Conservation (phyloP, 2,888 invertebrate genomes). For the Zygothrica quintamaculata region DNA sequence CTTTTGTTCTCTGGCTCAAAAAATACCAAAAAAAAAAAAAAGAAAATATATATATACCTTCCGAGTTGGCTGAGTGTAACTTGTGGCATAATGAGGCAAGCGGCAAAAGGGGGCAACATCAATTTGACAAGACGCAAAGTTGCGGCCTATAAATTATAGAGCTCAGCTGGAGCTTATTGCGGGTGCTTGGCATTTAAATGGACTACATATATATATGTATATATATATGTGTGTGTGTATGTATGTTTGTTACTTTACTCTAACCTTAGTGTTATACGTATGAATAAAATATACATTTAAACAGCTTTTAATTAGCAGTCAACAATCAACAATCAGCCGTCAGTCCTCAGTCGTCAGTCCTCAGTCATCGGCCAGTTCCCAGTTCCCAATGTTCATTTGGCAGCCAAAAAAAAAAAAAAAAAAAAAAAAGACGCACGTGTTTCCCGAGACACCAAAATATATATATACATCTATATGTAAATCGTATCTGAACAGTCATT, state of each 20-base stretch:
- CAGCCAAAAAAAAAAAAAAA: constrained; percentile 24
- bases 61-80: constrained; percentile 1
- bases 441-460: constrained; percentile 9
- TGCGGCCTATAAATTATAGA: constrained; percentile 67
- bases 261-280: constrained; percentile 27
- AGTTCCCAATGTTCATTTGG: too few relatives aligned
- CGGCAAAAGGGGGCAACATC: constrained; percentile 30
- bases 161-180: constrained; percentile 49
- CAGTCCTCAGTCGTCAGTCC: constrained; percentile 19
- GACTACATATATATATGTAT: too few relatives aligned
- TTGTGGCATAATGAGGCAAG: background rate
- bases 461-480: constrained; percentile 5
- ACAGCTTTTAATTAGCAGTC: constrained; percentile 61
- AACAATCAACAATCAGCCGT: constrained; percentile 25
- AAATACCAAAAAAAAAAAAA: too few relatives aligned
- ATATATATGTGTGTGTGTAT: constrained; percentile 12
- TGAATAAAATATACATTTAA: constrained; percentile 57
- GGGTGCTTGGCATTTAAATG: constrained; percentile 66
- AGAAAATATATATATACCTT: too few relatives aligned
- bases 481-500: constrained; percentile 48
- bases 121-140: constrained; percentile 66
- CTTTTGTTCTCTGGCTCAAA: constrained; percentile 54
- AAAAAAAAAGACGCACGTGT: constrained; percentile 45
- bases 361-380: background rate
- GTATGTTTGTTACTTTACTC: constrained; percentile 11